Conservation (phyloP, 2,888 invertebrate genomes). For the Melanophora roralis region DNA sequence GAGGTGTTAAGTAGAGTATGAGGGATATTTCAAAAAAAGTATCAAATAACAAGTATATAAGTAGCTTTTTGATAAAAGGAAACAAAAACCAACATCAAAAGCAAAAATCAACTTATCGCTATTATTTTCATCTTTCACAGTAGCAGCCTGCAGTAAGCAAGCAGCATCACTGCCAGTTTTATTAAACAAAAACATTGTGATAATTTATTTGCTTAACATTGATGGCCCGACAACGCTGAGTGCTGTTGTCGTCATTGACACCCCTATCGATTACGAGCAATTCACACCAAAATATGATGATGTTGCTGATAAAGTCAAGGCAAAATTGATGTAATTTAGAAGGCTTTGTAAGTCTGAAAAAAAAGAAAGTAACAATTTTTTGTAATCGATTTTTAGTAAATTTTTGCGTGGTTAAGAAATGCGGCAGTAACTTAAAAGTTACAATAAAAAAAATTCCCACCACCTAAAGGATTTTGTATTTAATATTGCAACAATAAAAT, state of each 20-base stretch:
- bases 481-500: not conserved
- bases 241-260: constrained; percentile 1
- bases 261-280: constrained; percentile 33
- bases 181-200: not conserved
- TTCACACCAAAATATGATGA: constrained; percentile 26
- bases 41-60: constrained; percentile 49
- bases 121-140: constrained; percentile 24
- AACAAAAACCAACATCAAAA: constrained; percentile 32
- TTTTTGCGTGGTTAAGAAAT: constrained; percentile 12
- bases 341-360: not conserved
- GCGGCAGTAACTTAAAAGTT: not conserved
- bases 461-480: not conserved
- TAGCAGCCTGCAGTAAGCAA: too few relatives aligned
- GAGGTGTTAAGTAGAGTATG: not conserved
- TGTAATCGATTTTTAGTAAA: constrained; percentile 49
- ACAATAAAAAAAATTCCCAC: not conserved
- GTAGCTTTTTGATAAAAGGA: constrained; percentile 13
- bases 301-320: not conserved
- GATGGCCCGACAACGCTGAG: not conserved
- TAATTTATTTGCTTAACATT: not conserved
- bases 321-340: not conserved
- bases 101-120: constrained; percentile 45
- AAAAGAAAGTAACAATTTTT: not conserved
- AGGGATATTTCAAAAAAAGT: constrained; percentile 22
- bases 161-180: not conserved